Evolutionary conservation across 2,113 vertebrate species (phyloP).

Genomic region (Anarrhichthys ocellatus): DNA sequence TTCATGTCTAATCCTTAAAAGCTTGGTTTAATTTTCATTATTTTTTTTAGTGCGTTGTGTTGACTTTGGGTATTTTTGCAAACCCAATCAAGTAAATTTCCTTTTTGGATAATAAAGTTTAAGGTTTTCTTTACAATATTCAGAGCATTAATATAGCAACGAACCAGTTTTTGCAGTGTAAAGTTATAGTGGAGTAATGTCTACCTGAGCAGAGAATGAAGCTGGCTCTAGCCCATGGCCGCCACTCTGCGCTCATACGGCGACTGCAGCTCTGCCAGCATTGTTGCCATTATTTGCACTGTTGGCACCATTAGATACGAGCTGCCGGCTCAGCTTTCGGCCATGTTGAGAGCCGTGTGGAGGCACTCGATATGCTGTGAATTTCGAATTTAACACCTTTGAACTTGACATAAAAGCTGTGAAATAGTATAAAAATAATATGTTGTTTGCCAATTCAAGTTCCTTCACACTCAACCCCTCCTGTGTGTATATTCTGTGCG

Average conservation of each 20-base stretch:
- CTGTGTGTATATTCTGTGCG: background rate
- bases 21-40: background rate
- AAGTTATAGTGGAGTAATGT: background rate
- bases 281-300: background rate
- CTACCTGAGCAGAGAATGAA: background rate
- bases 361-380: background rate
- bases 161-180: no score
- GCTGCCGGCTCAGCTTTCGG: background rate
- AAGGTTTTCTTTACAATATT: no score
- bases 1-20: conserved; percentile 11
- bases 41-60: background rate
- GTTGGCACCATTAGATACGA: background rate
- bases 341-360: background rate
- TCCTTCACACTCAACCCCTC: background rate
- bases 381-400: background rate
- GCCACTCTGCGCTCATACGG: no score
- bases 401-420: background rate
- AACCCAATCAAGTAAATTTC: background rate
- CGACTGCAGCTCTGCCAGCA: no score
- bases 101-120: background rate
- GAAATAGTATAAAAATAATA: background rate
- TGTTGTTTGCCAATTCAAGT: background rate
- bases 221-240: background rate
- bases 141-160: no score
- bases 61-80: conserved; percentile 7